Conservation (phyloP, 2,113 vertebrate species). For the Pyxicephalus adspersus region DNA sequence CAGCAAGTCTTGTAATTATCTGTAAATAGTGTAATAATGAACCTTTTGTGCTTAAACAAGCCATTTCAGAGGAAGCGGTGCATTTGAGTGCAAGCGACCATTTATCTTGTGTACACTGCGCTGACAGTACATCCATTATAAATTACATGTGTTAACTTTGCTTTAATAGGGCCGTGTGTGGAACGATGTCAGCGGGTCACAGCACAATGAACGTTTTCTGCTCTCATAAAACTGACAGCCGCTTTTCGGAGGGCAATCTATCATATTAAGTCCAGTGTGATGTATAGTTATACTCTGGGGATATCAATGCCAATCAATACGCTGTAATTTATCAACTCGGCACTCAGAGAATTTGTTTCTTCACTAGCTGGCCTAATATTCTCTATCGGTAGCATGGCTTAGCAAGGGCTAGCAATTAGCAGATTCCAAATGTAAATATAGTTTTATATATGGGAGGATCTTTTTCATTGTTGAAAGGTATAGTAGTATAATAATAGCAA, state of each 20-base stretch:
- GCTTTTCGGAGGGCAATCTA: neutral
- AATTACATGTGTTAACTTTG: conserved; percentile 19
- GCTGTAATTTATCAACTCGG: neutral
- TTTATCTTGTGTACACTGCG: conserved; percentile 28
- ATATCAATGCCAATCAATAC: neutral
- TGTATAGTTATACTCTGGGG: neutral
- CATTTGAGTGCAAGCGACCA: neutral
- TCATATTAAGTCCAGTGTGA: neutral
- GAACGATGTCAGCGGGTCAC: neutral
- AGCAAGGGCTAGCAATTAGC: too few relatives aligned
- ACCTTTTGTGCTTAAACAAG: conserved; percentile 20
- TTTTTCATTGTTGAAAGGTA: too few relatives aligned
- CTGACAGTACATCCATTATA: conserved; percentile 32
- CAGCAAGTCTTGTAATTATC: neutral
- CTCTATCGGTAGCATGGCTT: too few relatives aligned
- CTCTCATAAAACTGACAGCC: neutral
- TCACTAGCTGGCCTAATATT: neutral
- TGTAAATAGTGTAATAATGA: conserved; percentile 35
- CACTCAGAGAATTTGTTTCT: neutral
- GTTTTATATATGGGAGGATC: too few relatives aligned
- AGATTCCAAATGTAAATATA: too few relatives aligned
- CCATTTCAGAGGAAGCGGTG: neutral
- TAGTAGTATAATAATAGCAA: too few relatives aligned
- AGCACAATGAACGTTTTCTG: neutral
- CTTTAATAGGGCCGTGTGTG: conserved; percentile 7